Evolutionary conservation across 2,113 vertebrate genomes (phyloP), one percentile per base, ranked within the genome.

Genomic region (Accipiter cooperii): DNA sequence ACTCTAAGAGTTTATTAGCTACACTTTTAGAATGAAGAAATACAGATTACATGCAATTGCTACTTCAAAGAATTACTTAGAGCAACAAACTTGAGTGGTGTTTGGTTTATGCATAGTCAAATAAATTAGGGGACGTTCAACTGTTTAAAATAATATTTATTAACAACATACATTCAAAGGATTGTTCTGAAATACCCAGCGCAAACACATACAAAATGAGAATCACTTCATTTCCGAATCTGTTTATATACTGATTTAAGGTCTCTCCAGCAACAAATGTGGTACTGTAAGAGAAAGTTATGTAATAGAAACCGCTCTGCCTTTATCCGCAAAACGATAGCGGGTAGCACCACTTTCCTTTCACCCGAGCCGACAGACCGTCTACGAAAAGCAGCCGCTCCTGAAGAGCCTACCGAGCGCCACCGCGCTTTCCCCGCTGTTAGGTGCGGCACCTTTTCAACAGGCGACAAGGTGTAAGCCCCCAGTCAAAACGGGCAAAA

Each of bases 91-190:
- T 83, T 57, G 75, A 97, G 84, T 47, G 89, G 71, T 93, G 74
- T 74, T 96, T 96, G 71, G 44, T 69, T 93, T 87, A 69, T 8
- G 36, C 46, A 42, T 0, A 57, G 40, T 29, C 78, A 94, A 70
- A 89, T 47, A 87, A 92, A 95, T 63, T 70, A 60, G 63, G 20
- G 76, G 42, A 84, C 78, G 57, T 65, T 31, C 12, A 52, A 49
- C 74, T 49, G 66, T 89, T 96, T 79, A 77, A 93, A 94, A 87
- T 52, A 86, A 3, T 84, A n/a, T 91, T 97, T 97, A 97, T 96
- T 93, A 86, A 61, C 68, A 89, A 36, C 12, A 55, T 60, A 83
- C 36, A 71, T 65, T 75, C 61, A 84, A 84, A 74, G 44, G n/a
- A 74, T 31, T 29, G 1, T 34, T 54, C 80, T 52, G 74, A 84